phyloP scores from a whole-genome alignment of 2,797 vertebrate species.

The Falco cherrug region DNA sequence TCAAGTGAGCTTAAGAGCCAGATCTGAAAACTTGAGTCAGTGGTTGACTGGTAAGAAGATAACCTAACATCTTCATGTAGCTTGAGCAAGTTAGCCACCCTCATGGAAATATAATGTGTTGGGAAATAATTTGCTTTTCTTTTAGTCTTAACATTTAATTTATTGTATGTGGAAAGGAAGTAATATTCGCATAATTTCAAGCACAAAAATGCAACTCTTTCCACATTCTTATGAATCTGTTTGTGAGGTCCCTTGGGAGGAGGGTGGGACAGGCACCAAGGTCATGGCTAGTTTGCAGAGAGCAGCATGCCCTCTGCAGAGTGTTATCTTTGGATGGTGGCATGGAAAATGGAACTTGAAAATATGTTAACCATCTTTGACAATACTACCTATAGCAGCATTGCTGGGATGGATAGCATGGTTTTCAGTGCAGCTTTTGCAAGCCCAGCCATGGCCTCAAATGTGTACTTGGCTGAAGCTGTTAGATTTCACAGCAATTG shows the following conservation, averaged over 20 bases:
- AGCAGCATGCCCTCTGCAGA: background rate
- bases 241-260: background rate
- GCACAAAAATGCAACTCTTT: background rate
- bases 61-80: background rate
- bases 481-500: background rate
- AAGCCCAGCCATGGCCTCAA: background rate
- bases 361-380: accelerated
- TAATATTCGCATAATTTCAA: background rate
- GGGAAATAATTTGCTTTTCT: background rate
- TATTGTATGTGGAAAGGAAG: background rate
- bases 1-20: background rate
- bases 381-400: accelerated
- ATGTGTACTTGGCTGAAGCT: background rate
- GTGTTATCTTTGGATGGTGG: background rate
- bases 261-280: background rate
- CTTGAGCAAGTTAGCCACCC: background rate
- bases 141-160: background rate
- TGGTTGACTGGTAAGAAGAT: background rate
- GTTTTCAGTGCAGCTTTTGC: background rate
- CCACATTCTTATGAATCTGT: accelerated
- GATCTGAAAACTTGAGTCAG: background rate
- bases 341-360: background rate
- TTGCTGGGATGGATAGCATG: background rate
- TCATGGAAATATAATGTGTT: background rate
- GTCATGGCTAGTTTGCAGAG: background rate